These are phyloP conservation scores for Siniperca scherzeri DNA, from an alignment of 2,797 vertebrate genomes.

Conservation along the genomic window DNA sequence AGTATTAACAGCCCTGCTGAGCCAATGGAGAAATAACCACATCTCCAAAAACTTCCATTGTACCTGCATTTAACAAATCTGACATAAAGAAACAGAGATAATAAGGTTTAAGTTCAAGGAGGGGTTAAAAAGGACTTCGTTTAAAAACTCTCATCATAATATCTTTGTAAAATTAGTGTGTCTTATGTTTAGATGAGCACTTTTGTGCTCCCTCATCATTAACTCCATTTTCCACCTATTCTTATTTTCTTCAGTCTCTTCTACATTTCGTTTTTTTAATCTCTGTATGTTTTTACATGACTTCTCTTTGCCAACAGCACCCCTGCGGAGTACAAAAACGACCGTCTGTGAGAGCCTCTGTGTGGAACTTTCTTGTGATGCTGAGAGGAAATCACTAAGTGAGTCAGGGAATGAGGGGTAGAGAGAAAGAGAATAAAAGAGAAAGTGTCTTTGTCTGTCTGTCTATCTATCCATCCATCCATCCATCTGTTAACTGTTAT, in stretches of 20 bases:
- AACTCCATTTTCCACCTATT: conserved; percentile 28
- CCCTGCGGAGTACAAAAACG: conserved; percentile 69
- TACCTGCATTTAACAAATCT: conserved; percentile 17
- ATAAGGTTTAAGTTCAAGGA: conserved; percentile 32
- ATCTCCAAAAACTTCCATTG: conserved; percentile 8
- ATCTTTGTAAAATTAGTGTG: neutral
- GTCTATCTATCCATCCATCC: neutral
- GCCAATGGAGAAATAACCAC: neutral
- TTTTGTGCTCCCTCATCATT: conserved; percentile 22
- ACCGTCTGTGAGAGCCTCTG: conserved; percentile 58
- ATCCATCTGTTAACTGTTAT: neutral
- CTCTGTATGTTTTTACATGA: conserved; percentile 55
- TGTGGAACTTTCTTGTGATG: conserved; percentile 65
- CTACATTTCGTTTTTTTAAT: conserved; percentile 44
- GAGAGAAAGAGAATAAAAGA: conserved; percentile 17
- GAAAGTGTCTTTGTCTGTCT: neutral
- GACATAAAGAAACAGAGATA: neutral
- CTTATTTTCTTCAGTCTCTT: conserved; percentile 48
- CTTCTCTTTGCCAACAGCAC: conserved; percentile 65
- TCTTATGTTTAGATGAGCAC: conserved; percentile 9
- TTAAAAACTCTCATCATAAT: neutral
- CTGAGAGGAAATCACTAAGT: conserved; percentile 57
- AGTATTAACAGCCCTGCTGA: conserved; percentile 11
- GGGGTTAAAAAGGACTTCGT: conserved; percentile 16
- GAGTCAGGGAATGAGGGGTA: conserved; percentile 18